Conservation (phyloP, 2,113 vertebrate species). For the Synodontis membranacea region DNA sequence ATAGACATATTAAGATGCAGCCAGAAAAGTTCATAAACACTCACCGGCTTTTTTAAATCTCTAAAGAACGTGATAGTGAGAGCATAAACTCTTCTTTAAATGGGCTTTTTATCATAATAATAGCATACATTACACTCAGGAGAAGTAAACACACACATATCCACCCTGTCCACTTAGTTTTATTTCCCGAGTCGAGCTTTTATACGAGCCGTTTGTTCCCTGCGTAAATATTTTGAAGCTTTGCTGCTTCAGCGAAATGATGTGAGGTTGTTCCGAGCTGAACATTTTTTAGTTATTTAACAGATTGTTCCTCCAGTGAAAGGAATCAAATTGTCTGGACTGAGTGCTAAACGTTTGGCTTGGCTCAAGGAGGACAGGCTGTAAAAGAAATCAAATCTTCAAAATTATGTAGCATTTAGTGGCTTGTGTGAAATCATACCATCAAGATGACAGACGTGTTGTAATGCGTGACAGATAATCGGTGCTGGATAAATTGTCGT, state of each 20-base stretch:
- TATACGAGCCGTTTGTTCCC: neutral
- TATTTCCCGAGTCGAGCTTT: neutral
- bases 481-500: neutral
- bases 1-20: too few relatives aligned
- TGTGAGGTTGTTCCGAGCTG: neutral
- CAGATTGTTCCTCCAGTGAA: neutral
- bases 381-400: neutral
- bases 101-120: conserved; percentile 15
- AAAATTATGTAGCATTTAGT: neutral
- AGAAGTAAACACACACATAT: neutral
- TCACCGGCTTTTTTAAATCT: neutral
- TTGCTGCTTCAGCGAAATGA: neutral
- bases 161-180: conserved; percentile 14
- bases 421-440: neutral
- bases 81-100: neutral
- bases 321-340: neutral
- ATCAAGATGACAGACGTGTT: neutral
- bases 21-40: neutral
- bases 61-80: neutral
- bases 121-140: neutral
- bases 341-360: neutral
- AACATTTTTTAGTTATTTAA: neutral
- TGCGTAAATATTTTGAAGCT: conserved; percentile 6
- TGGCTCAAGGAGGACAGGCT: neutral
- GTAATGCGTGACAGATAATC: neutral